phyloP scores from a whole-genome alignment of 2,797 vertebrate species.

The Gallinago solitaria region DNA sequence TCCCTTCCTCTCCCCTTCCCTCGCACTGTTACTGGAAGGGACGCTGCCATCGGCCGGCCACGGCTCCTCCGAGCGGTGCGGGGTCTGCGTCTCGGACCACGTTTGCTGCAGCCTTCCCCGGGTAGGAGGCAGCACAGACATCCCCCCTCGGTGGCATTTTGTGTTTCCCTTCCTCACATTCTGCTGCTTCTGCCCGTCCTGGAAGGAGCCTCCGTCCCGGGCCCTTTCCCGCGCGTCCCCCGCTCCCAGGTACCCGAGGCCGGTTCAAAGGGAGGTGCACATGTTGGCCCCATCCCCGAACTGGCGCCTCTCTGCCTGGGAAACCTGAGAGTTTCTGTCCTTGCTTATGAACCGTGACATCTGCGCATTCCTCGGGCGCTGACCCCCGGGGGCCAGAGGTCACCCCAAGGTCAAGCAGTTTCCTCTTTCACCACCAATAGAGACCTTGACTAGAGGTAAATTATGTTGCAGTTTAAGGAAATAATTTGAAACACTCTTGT shows the following conservation, averaged over 20 bases:
- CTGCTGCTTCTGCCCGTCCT: neutral
- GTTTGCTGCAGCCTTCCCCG: neutral
- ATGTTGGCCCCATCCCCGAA: conserved; percentile 77
- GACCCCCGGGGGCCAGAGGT: conserved; percentile 86
- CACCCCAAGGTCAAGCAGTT: conserved; percentile 80
- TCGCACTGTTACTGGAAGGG: neutral
- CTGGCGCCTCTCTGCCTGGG: conserved; percentile 86
- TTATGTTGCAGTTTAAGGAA: conserved; percentile 83
- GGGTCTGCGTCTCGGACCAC: neutral
- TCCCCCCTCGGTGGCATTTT: no score
- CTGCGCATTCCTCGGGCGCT: conserved; percentile 87
- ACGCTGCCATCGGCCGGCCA: neutral
- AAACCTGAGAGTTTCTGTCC: conserved; percentile 83
- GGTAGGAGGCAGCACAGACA: neutral
- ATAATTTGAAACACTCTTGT: conserved; percentile 82
- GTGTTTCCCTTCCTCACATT: neutral
- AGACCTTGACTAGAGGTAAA: conserved; percentile 79
- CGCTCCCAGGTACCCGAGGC: conserved; percentile 71
- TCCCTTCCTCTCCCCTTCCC: neutral
- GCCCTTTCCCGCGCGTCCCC: neutral
- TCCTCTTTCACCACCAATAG: conserved; percentile 83
- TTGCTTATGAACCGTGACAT: conserved; percentile 88
- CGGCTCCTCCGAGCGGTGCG: neutral
- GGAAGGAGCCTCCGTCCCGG: neutral
- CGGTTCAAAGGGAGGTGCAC: conserved; percentile 76